Evolutionary conservation across 1,140 invertebrate genomes (phyloP), one percentile per base, ranked within the genome.

Genomic region (Andrena cerasifolii): DNA sequence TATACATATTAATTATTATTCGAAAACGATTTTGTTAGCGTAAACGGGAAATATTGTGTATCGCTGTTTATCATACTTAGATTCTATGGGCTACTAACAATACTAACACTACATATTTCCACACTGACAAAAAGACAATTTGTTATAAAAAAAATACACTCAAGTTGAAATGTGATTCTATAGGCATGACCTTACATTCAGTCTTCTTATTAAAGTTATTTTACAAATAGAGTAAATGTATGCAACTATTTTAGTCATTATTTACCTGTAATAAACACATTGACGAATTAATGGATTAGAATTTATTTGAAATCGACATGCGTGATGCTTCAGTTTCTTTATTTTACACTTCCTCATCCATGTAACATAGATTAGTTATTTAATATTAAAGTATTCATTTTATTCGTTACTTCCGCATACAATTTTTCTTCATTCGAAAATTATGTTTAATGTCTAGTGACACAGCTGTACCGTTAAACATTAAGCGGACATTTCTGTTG

Each of bases 391-490:
- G 45, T 51, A 56, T 18, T 40, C 33, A 21, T 65, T 66, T 66
- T 59, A 36, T 54, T 78, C 77, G 43, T 61, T 8, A 14, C 54
- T 66, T 72, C 40, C 77, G 21, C 45, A 36, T 70, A 73, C 47
- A 56, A n/a, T 72, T 59, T 59, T 43, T 73, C 77, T 65, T 65
- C 71, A 79, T 81, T 84, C 21, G 85, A 90, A 91, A 92, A 92
- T 92, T 92, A 92, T 92, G 90, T 91, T 92, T 91, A 91, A 92
- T 91, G 90, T 89, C 67, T 66, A 58, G 36, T 71, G 3, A 40
- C 49, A 45, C 45, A 51, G 16, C 26, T 51, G 21, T 62, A 79
- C 49, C 59, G 43, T 26, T 58, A 77, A 81, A 80, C 76, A 78
- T 36, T 51, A 6, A 16, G 54, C 24, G 33, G 21, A 40, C 51